phyloP scores from a whole-genome alignment of 2,797 vertebrate genomes.

The Etheostoma nigrum region DNA sequence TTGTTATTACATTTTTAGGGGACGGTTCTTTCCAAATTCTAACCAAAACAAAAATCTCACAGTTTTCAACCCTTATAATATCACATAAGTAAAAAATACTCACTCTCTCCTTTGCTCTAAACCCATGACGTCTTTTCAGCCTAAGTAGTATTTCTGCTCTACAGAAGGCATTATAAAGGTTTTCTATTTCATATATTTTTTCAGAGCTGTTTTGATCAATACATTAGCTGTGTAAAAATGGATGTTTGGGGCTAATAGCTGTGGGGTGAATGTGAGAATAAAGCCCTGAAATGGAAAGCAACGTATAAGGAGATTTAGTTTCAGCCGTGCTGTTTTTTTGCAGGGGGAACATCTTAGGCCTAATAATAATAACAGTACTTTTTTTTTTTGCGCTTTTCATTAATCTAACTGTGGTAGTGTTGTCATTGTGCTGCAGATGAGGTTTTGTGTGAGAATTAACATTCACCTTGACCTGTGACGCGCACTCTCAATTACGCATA shows the following conservation, averaged over 20 bases:
- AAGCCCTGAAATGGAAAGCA: conserved; percentile 37
- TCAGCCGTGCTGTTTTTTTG: conserved; percentile 73
- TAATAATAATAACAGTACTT: conserved; percentile 70
- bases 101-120: background rate
- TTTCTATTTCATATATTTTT: conserved; percentile 24
- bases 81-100: background rate
- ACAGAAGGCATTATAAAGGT: conserved; percentile 12
- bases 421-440: conserved; percentile 81
- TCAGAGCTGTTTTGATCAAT: conserved; percentile 54
- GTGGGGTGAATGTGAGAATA: conserved; percentile 48
- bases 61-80: background rate
- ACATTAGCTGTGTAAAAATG: conserved; percentile 42
- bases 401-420: conserved; percentile 77
- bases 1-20: background rate
- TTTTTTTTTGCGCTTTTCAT: conserved; percentile 79
- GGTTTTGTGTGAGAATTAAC: conserved; percentile 83
- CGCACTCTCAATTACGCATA: conserved; percentile 84
- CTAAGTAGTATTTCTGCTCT: conserved; percentile 11
- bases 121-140: conserved; percentile 7
- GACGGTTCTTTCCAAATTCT: background rate
- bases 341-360: conserved; percentile 72
- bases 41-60: too few relatives aligned
- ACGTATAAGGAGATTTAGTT: conserved; percentile 60
- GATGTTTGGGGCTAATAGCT: conserved; percentile 40
- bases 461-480: conserved; percentile 88